A percentile compares a stretch with the other conserved stretches of the same genome.
These are phyloP conservation scores for Pollicipes pollicipes DNA, from an alignment of 1,140 invertebrate genomes.

Conservation along the genomic window DNA sequence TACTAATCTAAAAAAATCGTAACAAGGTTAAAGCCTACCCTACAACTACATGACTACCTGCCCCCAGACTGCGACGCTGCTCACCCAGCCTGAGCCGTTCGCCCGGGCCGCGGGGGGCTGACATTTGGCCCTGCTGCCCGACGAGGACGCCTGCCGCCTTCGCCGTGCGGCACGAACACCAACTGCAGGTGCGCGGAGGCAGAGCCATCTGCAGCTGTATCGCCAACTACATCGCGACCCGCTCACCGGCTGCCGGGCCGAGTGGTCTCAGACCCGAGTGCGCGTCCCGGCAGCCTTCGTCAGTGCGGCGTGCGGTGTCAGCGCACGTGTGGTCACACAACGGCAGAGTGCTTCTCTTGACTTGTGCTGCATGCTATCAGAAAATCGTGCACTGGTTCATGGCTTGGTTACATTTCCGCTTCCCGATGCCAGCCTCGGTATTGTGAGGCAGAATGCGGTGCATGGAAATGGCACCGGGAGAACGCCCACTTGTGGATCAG, in stretches of 20 bases:
- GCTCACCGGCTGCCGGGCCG: constrained; percentile 49
- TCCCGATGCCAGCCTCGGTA: too few relatives aligned
- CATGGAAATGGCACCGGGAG: too few relatives aligned
- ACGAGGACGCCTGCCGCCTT: constrained; percentile 55
- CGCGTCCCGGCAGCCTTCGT: constrained; percentile 20
- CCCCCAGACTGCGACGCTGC: too few relatives aligned
- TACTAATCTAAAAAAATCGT: too few relatives aligned
- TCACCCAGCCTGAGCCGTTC: too few relatives aligned
- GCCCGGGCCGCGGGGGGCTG: too few relatives aligned
- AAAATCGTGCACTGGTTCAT: neutral
- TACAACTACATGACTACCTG: too few relatives aligned
- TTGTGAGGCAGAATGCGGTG: too few relatives aligned
- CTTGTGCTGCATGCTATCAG: too few relatives aligned
- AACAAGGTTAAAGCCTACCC: too few relatives aligned
- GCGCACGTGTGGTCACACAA: neutral
- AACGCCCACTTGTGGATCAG: too few relatives aligned
- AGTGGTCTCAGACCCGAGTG: constrained; percentile 63
- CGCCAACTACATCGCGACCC: constrained; percentile 45
- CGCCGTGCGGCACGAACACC: constrained; percentile 57
- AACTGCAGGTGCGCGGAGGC: constrained; percentile 48
- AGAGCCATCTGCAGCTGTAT: constrained; percentile 53
- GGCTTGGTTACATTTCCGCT: neutral
- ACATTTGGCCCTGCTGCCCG: too few relatives aligned
- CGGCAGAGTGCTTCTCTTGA: neutral
- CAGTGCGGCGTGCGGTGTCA: constrained; percentile 9